Base-by-base conservation (phyloP, 37 sponge, comb jelly and placozoan species). In the Spongia lamella region DNA sequence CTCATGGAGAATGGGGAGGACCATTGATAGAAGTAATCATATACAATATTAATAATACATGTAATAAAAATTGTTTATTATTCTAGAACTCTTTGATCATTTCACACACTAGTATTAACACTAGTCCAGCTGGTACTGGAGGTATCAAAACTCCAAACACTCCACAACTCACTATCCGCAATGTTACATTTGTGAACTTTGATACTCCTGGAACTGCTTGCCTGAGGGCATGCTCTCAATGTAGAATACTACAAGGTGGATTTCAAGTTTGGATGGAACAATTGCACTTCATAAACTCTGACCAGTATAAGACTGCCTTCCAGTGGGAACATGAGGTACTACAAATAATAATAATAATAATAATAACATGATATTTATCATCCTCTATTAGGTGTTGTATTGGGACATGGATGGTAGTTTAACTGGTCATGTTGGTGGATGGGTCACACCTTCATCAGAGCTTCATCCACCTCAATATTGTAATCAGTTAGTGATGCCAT, bases 181-280 rank as follows among this genome's bases (percentile, higher is more conserved):
- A 91, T 56, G 96, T 95, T 16, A 91, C 92, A 14, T 91, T 95
- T 81, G 89, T 72, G 16, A 86, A 86, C 70, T 91, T 95, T 77
- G 77, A 91, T 74, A 15, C 39, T 1, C 14, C 39, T 1, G 47
- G 30, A 2, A 72, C 76, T 9, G 63, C 61, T 21, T 85, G 89
- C 61, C 69, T 95, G 37, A 71, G 77, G 37, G 96, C 96, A 1
- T 95, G 96, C 47, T 95, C 96, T 0, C 87, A 91, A 14, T 95
- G 96, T 33, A 88, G 83, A 39, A 59, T 66, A 0, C 50, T 74
- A 7, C 92, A 95, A 54, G 96, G 96, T 60, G 96, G 96, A 1
- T 91, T 89, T 53, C 76, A 88, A 63, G 88, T 84, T 20, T 78
- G 86, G 78, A 82, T 86, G 50, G 82, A 88, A 27, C 34, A 65